Base-by-base conservation (phyloP, 1,140 invertebrate species). In the Orius insidiosus region DNA sequence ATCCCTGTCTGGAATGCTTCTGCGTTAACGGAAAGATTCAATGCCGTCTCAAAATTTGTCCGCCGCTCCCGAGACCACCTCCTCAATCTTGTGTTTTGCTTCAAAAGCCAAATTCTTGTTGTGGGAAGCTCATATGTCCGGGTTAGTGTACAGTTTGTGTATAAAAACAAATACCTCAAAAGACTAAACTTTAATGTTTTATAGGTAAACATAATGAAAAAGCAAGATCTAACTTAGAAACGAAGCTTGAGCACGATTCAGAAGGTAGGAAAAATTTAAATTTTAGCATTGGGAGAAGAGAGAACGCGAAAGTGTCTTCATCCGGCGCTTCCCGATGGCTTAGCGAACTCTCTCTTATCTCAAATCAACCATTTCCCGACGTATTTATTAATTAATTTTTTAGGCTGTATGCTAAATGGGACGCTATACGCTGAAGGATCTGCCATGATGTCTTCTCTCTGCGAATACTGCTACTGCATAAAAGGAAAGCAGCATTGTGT, bases 401-500 rank as follows among this genome's bases (percentile, higher is more conserved):
- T 60, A 80, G 80, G 76, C 48, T 85, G 82, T 58, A 62, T 79
- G 48, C 65, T 72, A 41, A 78, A 80, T 49, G 80, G 80, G 9
- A 75, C 76, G n/a, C 63, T 76, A 46, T 87, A 80, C 60, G 78
- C 74, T 7, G 76, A 80, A 32, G 86, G 86, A 0, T 88, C 85
- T 2, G 85, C 85, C 0, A 84, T 89, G 79, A 66, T 75, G 47
- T 76, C 74, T 8, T 72, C 73, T 41, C 68, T 74, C 4, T 90
- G 86, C 63, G 79, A 86, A 62, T 85, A 86, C 58, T 90, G 86
- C 62, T 90, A 85, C 63, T 90, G 86, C 57, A 79, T 87, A 46
- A 66, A 65, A 52, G 84, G 83, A 5, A 64, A 69, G 42, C 72
- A 83, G 55, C 75, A 73, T 52, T 90, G 86, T 59, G 76, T 88